A percentile compares a stretch with the other conserved stretches of the same genome.
Evolutionary conservation across 2,113 vertebrate genomes (phyloP).

Genomic region (Notothenia coriiceps): DNA sequence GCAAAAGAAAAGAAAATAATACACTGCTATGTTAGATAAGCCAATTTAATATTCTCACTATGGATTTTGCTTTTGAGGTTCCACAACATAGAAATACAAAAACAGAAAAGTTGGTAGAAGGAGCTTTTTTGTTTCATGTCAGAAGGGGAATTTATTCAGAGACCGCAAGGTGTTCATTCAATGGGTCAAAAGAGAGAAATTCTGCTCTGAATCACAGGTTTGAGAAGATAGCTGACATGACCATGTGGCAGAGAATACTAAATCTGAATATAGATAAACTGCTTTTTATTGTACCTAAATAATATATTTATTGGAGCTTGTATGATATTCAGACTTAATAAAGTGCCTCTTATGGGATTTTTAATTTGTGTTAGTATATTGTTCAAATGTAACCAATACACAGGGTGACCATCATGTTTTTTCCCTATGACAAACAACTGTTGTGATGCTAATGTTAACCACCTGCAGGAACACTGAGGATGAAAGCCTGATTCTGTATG

Average conservation of each 20-base stretch:
- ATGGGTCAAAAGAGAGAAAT: conserved; percentile 42
- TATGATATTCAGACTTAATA: background rate
- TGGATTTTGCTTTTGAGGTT: conserved; percentile 37
- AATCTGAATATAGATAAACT: background rate
- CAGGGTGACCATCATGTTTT: background rate
- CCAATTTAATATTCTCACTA: conserved; percentile 38
- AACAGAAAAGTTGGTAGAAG: conserved; percentile 38
- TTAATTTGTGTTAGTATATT: background rate
- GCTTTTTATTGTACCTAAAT: background rate
- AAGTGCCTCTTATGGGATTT: background rate
- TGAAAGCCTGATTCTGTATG: conserved; percentile 12
- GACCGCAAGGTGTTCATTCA: conserved; percentile 50
- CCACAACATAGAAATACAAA: conserved; percentile 26
- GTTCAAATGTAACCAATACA: background rate
- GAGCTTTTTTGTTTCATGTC: conserved; percentile 52
- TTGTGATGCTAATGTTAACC: conserved; percentile 21
- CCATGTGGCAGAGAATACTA: conserved; percentile 34
- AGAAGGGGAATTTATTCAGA: conserved; percentile 46
- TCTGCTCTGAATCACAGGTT: conserved; percentile 43
- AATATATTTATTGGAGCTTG: background rate
- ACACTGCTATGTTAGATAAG: background rate
- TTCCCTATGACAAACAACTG: background rate
- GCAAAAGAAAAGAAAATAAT: background rate
- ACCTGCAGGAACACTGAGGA: conserved; percentile 14
- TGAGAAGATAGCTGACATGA: conserved; percentile 43